Percentiles rank a stretch among this genome's conserved stretches.
Evolutionary conservation across 35 echinoderm and acorn worm species (phyloP).

Genomic region (Nesometra sesokonis): DNA sequence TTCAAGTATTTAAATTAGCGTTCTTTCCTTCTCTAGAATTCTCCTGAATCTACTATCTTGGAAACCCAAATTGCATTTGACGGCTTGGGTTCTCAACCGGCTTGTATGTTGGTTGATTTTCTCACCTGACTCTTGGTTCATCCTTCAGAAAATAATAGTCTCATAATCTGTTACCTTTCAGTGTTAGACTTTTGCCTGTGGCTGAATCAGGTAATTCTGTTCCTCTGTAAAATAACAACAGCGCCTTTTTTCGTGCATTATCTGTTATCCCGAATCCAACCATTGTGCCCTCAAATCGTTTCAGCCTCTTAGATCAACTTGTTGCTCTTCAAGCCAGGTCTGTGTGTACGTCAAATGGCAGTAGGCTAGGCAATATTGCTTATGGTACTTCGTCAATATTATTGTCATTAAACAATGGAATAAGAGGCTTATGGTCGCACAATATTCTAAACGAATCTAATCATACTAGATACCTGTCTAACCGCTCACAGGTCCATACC

Average conservation of each 20-base stretch:
- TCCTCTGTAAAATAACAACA: slow-evolving; percentile 42
- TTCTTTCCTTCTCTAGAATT: slow-evolving; percentile 10
- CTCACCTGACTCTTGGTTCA: slow-evolving; percentile 41
- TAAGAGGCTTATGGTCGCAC: no score
- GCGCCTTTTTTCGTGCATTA: slow-evolving; percentile 25
- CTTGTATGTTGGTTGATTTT: slow-evolving; percentile 45
- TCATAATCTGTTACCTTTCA: slow-evolving; percentile 38
- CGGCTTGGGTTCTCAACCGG: slow-evolving; percentile 20
- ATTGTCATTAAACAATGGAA: no score
- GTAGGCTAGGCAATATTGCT: slow-evolving; percentile 11
- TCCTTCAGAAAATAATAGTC: slow-evolving; percentile 33
- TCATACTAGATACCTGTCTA: no score
- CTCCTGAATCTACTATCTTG: slow-evolving; percentile 17
- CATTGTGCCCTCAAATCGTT: slow-evolving; percentile 41
- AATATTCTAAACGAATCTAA: no score
- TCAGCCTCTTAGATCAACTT: slow-evolving; percentile 33
- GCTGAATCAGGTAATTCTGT: slow-evolving; percentile 29
- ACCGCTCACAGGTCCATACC: no score
- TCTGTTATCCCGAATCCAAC: slow-evolving; percentile 42
- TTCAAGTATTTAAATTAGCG: neutral
- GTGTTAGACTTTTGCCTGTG: no score
- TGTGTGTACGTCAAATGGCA: slow-evolving; percentile 26
- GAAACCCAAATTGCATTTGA: slow-evolving; percentile 54
- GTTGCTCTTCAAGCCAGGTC: slow-evolving; percentile 8
- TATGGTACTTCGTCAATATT: no score